Base-by-base conservation (phyloP, 2,888 invertebrate genomes). In the Adelognathus sp. region DNA sequence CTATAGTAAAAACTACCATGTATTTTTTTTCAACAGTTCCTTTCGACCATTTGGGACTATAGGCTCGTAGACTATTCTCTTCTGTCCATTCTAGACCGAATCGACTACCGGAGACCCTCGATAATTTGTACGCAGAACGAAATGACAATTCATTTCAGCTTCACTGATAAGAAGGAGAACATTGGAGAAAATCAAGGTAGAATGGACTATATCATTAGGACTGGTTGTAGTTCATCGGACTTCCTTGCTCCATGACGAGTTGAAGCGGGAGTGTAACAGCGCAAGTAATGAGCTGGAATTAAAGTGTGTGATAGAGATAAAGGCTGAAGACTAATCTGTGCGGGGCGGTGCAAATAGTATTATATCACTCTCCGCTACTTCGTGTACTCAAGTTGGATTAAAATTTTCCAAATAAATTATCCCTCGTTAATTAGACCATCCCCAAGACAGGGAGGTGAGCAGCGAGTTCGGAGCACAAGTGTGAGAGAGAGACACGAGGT, bases 321-420 rank as follows among this genome's bases (percentile, higher is more conserved):
- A 69, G 73, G 64, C 58, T 64, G 58, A 36, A 64, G 58, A 74
- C 27, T 69, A 63, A 73, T 78, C 63, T 63, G 63, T 52, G 58
- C 52, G 69, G 64, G 58, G 46, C 33, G 61, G 41, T 60, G 69
- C 70, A 21, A 70, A 64, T 50, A 21, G 16, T 33, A 33, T 60
- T 64, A 11, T 60, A 11, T 56, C 44, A 56, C 18, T 56, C 27
- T 16, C 16, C 18, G 21, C 50, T 44, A 44, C 54, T 41, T 21
- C n/a, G 16, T 24, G 24, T 14, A 60, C 18, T 33, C 33, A 27
- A 64, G 54, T 36, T 44, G 29, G 52, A 67, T 54, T 69, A 31
- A 69, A 81, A 72, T 81, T 81, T 72, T 56, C 70, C 75, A 76
- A 81, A 79, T 81, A 76, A 81, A 81, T 81, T 78, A 81, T 81